Evolutionary conservation across 37 sponge, comb jelly and placozoan genomes (phyloP), one percentile per base, ranked within the genome.

Genomic region (Ephydatia muelleri): DNA sequence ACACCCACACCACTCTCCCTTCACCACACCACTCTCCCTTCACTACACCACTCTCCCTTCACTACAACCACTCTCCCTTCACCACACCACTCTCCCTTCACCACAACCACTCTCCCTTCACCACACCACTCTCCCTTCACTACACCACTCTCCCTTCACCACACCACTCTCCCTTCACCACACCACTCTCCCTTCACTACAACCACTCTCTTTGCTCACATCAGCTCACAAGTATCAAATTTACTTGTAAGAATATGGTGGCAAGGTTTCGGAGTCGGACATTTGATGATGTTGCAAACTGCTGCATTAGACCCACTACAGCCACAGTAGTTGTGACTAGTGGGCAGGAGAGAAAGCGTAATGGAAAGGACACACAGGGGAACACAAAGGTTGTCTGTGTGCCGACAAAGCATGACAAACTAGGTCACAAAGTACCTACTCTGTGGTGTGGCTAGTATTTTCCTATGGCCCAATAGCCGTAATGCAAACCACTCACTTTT

Each of bases 221-320:
- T 65, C 66, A 65, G 21, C 66, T 21, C 66, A 22, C 9, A 68
- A 73, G 33, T 35, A 36, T 31, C 23, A 73, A 2, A 73, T 21
- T 73, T 21, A 64, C 49, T 36, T 91, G 73, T 32, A 91, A 57
- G 76, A 91, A 87, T 25, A 91, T 40, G 26, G 80, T 79, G 33
- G 92, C 92, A 26, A 91, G 77, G 70, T 86, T 91, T 37, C 48
- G 65, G 35, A 91, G 65, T 39, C 88, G 23, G 9, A 36, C 74
- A 39, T 68, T 78, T n/a, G 83, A 70, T 8, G 92, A 87, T 21
- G 39, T 14, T 13, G 80, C 39, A 80, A 87, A 83, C 34, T 79
- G 75, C 34, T 69, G 57, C 87, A 91, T 83, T 9, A 82, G 73
- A 33, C 83, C 84, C 30, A 80, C 80, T 72, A 87, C 73, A 72